Base-by-base conservation (phyloP, 2,888 invertebrate species). In the Creontiades dilutus region DNA sequence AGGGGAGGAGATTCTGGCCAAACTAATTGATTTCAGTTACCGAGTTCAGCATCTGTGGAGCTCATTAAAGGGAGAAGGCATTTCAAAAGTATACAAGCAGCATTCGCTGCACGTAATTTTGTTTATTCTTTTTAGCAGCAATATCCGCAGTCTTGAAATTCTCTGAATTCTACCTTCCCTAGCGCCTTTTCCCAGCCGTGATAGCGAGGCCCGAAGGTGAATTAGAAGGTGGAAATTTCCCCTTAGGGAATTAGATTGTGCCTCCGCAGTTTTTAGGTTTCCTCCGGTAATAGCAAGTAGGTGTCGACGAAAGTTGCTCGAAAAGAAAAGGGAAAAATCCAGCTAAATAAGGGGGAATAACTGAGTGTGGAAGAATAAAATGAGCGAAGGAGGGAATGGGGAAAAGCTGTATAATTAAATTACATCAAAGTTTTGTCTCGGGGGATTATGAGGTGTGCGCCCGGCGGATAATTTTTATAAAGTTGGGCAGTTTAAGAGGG, bases 351-450 rank as follows among this genome's bases (percentile, higher is more conserved):
- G 55, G 28, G 68, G 23, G 75, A 76, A 89, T 82, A 89, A 89
- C 78, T 78, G 78, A 78, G 47, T 47, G 78, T 78, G 19, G 78
- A 78, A 78, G 76, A 78, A 78, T 78, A 82, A 47, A 47, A 82
- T 11, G 85, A 23, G 7, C 27, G 61, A 16, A 23, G 61, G 85
- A 61, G 55, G n/a, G 86, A 75, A 75, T 7, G 86, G 48, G 47
- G 23, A 89, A 82, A 89, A 89, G 89, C 82, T 82, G 89, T 89
- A 89, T 89, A 89, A 89, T 89, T 89, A 89, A 89, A 89, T 89
- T 89, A 89, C 89, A 89, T 89, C 81, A 57, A 89, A 89, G 81
- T 89, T 89, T 89, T 68, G 68, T 84, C 82, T 82, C 89, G 81
- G 47, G 89, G 89, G 89, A 89, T 89, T 89, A 89, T 89, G 89